Evolutionary conservation across 2,113 vertebrate genomes (phyloP).

Genomic region (Drymodes brunneopygia): DNA sequence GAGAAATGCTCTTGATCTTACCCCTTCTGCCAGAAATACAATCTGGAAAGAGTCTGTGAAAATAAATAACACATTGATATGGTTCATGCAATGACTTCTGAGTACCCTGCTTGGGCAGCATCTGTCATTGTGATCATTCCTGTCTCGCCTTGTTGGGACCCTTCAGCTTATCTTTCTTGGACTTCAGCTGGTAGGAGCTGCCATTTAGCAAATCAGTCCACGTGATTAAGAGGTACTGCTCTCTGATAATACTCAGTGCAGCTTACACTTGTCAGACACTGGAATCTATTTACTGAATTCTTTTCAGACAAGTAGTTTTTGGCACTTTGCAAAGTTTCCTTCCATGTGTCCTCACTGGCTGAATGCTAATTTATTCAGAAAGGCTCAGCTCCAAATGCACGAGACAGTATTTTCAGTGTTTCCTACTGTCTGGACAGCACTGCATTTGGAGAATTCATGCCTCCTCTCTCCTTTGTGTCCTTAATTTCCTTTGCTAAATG

Average conservation of each 20-base stretch:
- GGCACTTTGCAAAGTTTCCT: constrained; percentile 40
- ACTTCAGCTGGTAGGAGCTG: background rate
- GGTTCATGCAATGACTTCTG: background rate
- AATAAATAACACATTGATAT: constrained; percentile 33
- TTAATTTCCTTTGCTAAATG: background rate
- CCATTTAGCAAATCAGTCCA: background rate
- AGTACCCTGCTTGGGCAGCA: background rate
- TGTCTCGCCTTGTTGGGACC: background rate
- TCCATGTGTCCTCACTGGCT: constrained; percentile 38
- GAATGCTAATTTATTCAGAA: constrained; percentile 50
- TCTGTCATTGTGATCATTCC: background rate
- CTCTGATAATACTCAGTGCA: background rate
- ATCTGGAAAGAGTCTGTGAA: background rate
- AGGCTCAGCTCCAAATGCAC: constrained; percentile 1
- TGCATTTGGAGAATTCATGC: background rate
- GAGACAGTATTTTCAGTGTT: constrained; percentile 43
- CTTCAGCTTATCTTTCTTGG: background rate
- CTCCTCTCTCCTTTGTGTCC: background rate
- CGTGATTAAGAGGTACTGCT: background rate
- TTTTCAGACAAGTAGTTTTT: constrained; percentile 37
- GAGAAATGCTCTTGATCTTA: constrained; percentile 43
- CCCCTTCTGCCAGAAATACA: constrained; percentile 39
- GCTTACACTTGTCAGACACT: background rate
- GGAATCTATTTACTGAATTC: constrained; percentile 44
- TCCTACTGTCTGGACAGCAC: constrained; percentile 46